Evolutionary conservation across 2,888 invertebrate genomes (phyloP).

Genomic region (Trissoscelio sp.): DNA sequence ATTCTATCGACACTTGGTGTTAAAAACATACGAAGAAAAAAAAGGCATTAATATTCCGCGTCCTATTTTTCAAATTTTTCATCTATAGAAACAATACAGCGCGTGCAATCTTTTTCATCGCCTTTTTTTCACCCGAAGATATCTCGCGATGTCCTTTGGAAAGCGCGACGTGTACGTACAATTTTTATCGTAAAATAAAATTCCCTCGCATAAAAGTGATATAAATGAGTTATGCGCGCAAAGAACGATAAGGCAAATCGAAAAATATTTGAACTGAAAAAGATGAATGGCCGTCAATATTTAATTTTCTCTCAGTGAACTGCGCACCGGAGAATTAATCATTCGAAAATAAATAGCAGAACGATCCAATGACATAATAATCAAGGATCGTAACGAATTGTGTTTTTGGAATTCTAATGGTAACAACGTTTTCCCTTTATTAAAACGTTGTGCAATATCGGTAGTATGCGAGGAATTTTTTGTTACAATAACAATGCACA

Average conservation of each 20-base stretch:
- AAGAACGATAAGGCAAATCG: conserved; percentile 10
- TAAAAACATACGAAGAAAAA: too few species aligned
- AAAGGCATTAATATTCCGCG: too few species aligned
- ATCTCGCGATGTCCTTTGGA: conserved; percentile 10
- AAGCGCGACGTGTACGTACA: neutral
- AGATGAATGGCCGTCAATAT: conserved; percentile 8
- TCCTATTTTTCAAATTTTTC: too few species aligned
- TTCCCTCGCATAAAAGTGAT: conserved; percentile 13
- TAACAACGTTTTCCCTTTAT: conserved; percentile 9
- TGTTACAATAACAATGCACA: too few species aligned
- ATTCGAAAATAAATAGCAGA: conserved; percentile 13
- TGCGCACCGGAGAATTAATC: conserved; percentile 5
- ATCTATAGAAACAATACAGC: too few species aligned
- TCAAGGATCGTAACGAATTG: conserved; percentile 12
- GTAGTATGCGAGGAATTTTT: conserved; percentile 19
- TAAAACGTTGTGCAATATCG: conserved; percentile 13
- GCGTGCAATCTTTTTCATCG: too few species aligned
- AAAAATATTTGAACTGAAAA: conserved; percentile 27
- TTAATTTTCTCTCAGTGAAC: conserved; percentile 5
- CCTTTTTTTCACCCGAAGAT: neutral
- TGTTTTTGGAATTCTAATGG: conserved; percentile 21
- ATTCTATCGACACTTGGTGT: too few species aligned
- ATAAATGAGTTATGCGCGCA: conserved; percentile 14
- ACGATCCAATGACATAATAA: conserved; percentile 23
- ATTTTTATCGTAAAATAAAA: conserved; percentile 17